These are phyloP conservation scores for Pandemis corylana DNA, from an alignment of 2,888 invertebrate genomes.

Conservation along the genomic window DNA sequence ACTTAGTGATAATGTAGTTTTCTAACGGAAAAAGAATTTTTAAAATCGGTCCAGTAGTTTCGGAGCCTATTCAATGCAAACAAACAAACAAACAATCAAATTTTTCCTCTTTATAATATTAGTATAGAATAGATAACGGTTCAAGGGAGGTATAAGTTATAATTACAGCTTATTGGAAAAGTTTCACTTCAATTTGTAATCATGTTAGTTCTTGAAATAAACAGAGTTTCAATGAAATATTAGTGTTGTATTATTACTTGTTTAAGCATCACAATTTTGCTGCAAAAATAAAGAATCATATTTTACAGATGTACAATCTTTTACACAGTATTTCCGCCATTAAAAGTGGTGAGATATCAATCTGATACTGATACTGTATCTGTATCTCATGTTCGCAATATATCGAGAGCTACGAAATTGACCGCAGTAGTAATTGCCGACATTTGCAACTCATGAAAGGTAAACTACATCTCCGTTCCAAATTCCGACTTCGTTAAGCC, in stretches of 20 bases:
- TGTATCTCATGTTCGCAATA: not conserved
- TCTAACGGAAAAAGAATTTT: too few relatives aligned
- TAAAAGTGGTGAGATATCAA: not conserved
- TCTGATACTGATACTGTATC: not conserved
- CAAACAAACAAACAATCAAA: too few relatives aligned
- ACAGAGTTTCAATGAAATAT: too few relatives aligned
- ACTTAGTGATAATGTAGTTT: too few relatives aligned
- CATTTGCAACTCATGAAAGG: conserved; percentile 8
- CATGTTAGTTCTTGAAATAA: not conserved
- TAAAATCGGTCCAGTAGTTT: too few relatives aligned
- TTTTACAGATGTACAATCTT: not conserved
- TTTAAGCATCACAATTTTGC: too few relatives aligned
- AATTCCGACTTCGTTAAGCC: conserved; percentile 31
- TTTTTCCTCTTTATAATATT: too few relatives aligned
- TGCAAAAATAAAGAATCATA: not conserved
- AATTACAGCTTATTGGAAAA: not conserved
- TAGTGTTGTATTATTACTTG: too few relatives aligned
- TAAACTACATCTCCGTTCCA: conserved; percentile 27
- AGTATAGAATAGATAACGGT: too few relatives aligned
- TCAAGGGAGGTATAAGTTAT: not conserved
- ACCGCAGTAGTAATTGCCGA: not conserved
- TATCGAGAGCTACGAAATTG: conserved; percentile 5
- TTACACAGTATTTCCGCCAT: not conserved
- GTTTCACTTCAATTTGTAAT: not conserved
- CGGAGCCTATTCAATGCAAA: too few relatives aligned